Percentiles rank a stretch among this genome's conserved stretches.
phyloP scores from a whole-genome alignment of 92 coral and sea anemone genomes.

The Chrysogorgia sp. region DNA sequence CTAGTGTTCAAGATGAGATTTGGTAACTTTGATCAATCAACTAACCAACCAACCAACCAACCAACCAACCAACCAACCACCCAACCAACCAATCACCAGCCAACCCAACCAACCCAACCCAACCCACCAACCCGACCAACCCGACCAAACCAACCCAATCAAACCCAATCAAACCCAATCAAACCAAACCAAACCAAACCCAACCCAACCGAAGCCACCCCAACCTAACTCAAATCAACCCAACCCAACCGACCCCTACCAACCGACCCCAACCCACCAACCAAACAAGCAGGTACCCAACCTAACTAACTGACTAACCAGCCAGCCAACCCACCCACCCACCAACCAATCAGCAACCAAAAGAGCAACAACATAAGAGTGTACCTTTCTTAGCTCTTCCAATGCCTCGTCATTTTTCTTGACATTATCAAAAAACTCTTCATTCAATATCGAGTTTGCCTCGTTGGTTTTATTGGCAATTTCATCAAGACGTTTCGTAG shows the following conservation, averaged over 20 bases:
- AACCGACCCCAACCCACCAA: too few relatives aligned
- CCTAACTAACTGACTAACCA: too few relatives aligned
- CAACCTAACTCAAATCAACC: too few relatives aligned
- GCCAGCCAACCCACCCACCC: too few relatives aligned
- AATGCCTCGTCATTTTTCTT: neutral
- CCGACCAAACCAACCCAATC: neutral
- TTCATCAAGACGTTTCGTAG: constrained; percentile 60
- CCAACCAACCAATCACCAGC: neutral
- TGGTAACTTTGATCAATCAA: neutral
- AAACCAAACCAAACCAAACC: too few relatives aligned
- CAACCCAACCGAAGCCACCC: too few relatives aligned
- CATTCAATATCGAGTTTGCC: constrained; percentile 56
- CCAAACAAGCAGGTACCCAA: too few relatives aligned
- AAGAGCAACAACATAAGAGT: too few relatives aligned
- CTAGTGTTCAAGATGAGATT: neutral
- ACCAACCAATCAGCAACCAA: too few relatives aligned
- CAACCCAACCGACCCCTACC: too few relatives aligned
- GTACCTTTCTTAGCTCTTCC: constrained; percentile 27
- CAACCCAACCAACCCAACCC: too few relatives aligned
- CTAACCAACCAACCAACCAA: neutral
- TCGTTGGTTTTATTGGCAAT: constrained; percentile 60
- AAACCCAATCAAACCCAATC: too few relatives aligned
- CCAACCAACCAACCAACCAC: neutral
- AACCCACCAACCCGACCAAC: neutral
- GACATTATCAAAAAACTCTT: constrained; percentile 40